These are phyloP conservation scores for Dynastes maya DNA, from an alignment of 2,888 invertebrate species.

Conservation along the genomic window DNA sequence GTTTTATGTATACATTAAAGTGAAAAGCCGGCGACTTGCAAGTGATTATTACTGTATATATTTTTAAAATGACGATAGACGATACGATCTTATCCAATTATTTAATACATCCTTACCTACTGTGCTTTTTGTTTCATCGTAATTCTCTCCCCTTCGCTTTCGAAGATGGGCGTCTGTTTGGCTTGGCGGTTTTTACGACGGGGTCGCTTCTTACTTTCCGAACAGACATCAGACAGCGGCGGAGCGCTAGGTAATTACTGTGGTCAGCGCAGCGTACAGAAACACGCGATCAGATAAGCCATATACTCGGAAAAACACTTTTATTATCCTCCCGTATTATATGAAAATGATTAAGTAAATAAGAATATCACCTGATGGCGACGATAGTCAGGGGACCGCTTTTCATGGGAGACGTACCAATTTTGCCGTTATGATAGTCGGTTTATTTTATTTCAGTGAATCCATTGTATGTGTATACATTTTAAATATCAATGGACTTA, in stretches of 20 bases:
- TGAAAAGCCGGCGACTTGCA: too few relatives aligned
- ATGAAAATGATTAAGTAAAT: constrained; percentile 35
- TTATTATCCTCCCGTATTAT: constrained; percentile 29
- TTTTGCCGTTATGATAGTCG: background rate
- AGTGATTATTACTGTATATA: constrained; percentile 14
- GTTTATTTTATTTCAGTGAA: constrained; percentile 6
- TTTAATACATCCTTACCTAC: background rate
- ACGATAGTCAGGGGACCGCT: background rate
- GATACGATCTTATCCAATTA: constrained; percentile 10
- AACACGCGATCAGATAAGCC: constrained; percentile 59
- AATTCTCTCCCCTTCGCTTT: constrained; percentile 7
- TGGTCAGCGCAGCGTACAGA: constrained; percentile 58
- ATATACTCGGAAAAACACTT: constrained; percentile 51
- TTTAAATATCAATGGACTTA: background rate
- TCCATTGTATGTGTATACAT: background rate
- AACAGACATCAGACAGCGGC: constrained; percentile 35
- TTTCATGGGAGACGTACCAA: background rate
- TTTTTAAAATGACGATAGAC: background rate
- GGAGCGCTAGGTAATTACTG: constrained; percentile 57
- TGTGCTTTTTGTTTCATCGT: constrained; percentile 1
- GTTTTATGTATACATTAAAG: constrained; percentile 12
- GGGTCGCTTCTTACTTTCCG: constrained; percentile 4
- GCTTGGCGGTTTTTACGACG: constrained; percentile 10
- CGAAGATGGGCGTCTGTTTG: constrained; percentile 12
- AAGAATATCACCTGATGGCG: constrained; percentile 16